These are phyloP conservation scores for Gallinago solitaria DNA, from an alignment of 2,797 vertebrate species.

Conservation along the genomic window DNA sequence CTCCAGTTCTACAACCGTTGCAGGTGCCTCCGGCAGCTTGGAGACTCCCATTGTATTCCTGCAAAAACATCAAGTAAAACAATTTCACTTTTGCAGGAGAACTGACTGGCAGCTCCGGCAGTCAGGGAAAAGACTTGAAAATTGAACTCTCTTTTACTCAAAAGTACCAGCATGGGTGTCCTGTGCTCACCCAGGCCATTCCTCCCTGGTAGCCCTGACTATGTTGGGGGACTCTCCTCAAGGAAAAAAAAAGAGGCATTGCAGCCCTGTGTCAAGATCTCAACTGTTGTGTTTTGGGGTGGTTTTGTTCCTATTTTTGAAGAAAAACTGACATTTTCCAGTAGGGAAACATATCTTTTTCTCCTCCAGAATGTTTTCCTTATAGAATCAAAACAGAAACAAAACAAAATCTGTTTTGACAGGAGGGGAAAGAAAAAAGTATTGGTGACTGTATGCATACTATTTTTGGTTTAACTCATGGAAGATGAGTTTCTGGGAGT, in stretches of 20 bases:
- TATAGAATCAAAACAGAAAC: slow-evolving; percentile 14
- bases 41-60: background rate
- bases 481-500: background rate
- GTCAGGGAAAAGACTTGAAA: background rate
- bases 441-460: background rate
- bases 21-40: background rate
- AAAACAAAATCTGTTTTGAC: slow-evolving; percentile 21
- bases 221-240: accelerated
- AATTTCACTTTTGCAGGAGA: background rate
- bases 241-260: background rate
- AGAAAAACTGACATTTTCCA: background rate
- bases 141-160: accelerated
- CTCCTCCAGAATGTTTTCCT: background rate
- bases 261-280: background rate
- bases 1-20: background rate
- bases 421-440: background rate
- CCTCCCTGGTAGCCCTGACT: background rate
- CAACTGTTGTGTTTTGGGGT: accelerated
- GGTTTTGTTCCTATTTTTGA: background rate
- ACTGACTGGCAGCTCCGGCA: background rate
- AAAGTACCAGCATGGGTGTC: accelerated
- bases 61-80: background rate
- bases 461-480: background rate
- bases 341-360: background rate
- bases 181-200: accelerated